Base-by-base conservation (phyloP, 2,888 invertebrate species). In the Galeopsomyia nigrocyanea region DNA sequence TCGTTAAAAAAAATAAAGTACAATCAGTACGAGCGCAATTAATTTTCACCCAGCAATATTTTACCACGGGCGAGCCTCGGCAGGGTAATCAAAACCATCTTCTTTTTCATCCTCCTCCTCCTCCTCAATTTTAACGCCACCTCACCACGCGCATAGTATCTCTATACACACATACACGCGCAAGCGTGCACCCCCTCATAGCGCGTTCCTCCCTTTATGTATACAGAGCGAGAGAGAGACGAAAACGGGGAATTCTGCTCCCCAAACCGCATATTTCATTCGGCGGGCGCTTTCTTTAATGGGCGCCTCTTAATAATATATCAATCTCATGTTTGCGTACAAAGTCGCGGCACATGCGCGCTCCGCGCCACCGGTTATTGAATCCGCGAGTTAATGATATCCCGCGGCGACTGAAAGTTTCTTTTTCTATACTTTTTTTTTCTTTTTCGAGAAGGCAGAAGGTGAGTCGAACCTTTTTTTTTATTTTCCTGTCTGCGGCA, bases 281-380 rank as follows among this genome's bases (percentile, higher is more conserved):
- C 61, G 51, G 22, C 78, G 73, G 76, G 76, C 74, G 79, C 81
- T 82, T 81, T 81, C 80, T 83, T 82, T 82, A 83, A 84, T 83
- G 80, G 79, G 79, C 76, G 78, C 60, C 77, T 78, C 80, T 83
- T 82, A 84, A 83, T 84, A 84, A 84, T 83, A 83, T 80, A 84
- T 84, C 83, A 84, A 84, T 84, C 83, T 80, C 78, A 39, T 7
- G 79, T 81, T 82, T 81, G 81, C 78, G 77, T 75, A 77, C 5
- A 26, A 72, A 65, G 21, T 13, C 69, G 66, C 49, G 73, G 58
- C 51, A 65, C 21, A 17, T 58, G 26, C 60, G 13, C 17, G 39
- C 53, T n/a, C 16, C 26, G 39, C 53, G 64, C 53, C 51, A 10
- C 65, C 65, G 66, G 68, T 79, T 79, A 80, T 78, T 78, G 76